Base-by-base conservation (phyloP, 2,888 invertebrate species). In the Lithosia quadra region DNA sequence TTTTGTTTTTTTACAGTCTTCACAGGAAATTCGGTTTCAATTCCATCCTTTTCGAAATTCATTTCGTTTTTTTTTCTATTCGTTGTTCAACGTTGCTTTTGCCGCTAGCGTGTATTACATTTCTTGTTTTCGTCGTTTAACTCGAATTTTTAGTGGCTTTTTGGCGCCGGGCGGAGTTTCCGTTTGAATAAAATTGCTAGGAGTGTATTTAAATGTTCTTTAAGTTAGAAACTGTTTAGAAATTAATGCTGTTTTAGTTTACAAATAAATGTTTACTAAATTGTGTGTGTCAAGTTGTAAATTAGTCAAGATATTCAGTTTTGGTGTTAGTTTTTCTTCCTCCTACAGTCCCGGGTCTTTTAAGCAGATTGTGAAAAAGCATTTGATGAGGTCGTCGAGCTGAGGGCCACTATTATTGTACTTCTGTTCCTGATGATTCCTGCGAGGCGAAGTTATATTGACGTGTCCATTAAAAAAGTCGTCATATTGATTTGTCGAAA, bases 21-120 rank as follows among this genome's bases (percentile, higher is more conserved):
- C 73, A 81, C 77, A 67, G 81, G 78, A 83, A 84, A 86, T 85
- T 85, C 78, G 69, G 76, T 83, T 85, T 77, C 81, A 78, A 83
- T 81, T 79, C 71, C 78, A 73, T 75, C 69, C 73, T 73, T 72
- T 79, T 74, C 66, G 73, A 74, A 68, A 69, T 76, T 75, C 66
- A 67, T 72, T 67, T 72, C 59, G 58, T 2, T 76, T 81, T 76
- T 83, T 65, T 63, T 7, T 28, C 4, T 34, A n/a, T 28, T 28
- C 28, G 5, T 2, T 15, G 64, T 65, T 33, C 10, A 24, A 24
- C 66, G 36, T 66, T 63, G 58, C 66, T 63, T 67, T 72, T 71
- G 69, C 73, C 33, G 49, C 34, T 64, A 60, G 59, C 57, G 62
- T 76, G 73, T 71, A 67, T 67, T 73, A 67, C 43, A 55, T 67